Base-by-base conservation (phyloP, 2,888 invertebrate species). In the Rhamphomyia laevipes region DNA sequence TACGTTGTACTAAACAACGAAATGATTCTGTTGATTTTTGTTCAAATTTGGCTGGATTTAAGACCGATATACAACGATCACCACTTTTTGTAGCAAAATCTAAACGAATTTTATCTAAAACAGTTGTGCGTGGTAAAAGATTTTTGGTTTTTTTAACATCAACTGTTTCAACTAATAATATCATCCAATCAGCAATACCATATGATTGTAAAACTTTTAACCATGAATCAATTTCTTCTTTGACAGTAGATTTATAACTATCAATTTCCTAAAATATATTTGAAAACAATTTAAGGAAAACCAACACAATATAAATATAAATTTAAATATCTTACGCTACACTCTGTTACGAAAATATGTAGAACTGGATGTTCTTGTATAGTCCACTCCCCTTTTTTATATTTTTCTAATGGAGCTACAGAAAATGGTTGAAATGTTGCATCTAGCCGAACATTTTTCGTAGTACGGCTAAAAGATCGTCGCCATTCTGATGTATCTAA, bases 291-390 rank as follows among this genome's bases (percentile, higher is more conserved):
- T 27, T 6, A 27, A 33, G 11, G 30, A 51, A 42, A 7, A 50
- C 46, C 45, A 18, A 47, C 13, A 17, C 21, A 37, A 48, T 33
- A 37, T 30, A 27, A 37, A 48, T 33, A 37, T 30, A 21, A 46
- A 38, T 11, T 46, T 21, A n/a, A 55, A 33, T 15, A 17, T 37
- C 58, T 75, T 75, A 94, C 94, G 67, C 81, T 80, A 77, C 94
- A 94, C 67, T 95, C 94, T 18, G 89, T 93, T 84, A 94, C 93
- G 70, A 86, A 96, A 51, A 91, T 86, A 68, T 96, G 93, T 64
- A 96, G 82, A 66, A 95, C 84, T 12, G 94, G 91, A 60, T 88
- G 85, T 57, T 89, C 85, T 52, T 93, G 75, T 43, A 95, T 77
- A 63, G 84, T 85, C 71, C 84, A 82, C 65, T 82, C 80, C 49